These are phyloP conservation scores for Uropetala carovei DNA, from an alignment of 2,888 invertebrate genomes.

Conservation along the genomic window DNA sequence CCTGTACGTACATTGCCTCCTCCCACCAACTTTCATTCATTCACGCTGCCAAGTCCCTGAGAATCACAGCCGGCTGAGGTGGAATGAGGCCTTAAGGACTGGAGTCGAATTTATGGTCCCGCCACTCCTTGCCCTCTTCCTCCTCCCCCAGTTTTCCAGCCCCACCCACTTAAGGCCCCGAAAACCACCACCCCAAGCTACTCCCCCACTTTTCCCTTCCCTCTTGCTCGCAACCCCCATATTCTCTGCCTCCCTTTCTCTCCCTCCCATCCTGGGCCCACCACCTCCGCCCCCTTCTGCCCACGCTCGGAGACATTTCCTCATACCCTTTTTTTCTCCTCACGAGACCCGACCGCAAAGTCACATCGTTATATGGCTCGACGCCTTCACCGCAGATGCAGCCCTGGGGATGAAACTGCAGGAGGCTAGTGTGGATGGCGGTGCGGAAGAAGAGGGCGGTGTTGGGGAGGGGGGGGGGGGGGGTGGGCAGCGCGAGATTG, in stretches of 20 bases:
- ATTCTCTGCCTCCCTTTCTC: too few species aligned
- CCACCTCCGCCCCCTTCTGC: neutral
- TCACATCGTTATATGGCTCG: slow-evolving; percentile 17
- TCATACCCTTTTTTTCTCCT: neutral
- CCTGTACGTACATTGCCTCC: neutral
- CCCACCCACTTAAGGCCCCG: neutral
- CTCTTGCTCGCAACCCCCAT: too few species aligned
- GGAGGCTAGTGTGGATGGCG: neutral
- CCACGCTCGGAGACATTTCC: neutral
- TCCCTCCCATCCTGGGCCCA: neutral
- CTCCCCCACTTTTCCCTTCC: too few species aligned
- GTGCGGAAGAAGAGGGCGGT: neutral
- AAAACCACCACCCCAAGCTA: too few species aligned
- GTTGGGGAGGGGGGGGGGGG: neutral
- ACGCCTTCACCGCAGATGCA: slow-evolving; percentile 13
- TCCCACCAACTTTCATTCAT: neutral
- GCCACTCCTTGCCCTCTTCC: neutral
- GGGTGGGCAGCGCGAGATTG: neutral
- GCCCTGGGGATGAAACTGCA: slow-evolving; percentile 12
- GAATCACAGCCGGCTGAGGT: neutral
- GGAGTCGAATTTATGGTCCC: neutral
- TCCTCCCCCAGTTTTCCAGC: neutral
- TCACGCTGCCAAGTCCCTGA: neutral
- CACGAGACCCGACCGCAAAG: neutral
- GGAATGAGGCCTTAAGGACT: neutral